Base-by-base conservation (phyloP, 2,888 invertebrate species). In the Drosophila differens region DNA sequence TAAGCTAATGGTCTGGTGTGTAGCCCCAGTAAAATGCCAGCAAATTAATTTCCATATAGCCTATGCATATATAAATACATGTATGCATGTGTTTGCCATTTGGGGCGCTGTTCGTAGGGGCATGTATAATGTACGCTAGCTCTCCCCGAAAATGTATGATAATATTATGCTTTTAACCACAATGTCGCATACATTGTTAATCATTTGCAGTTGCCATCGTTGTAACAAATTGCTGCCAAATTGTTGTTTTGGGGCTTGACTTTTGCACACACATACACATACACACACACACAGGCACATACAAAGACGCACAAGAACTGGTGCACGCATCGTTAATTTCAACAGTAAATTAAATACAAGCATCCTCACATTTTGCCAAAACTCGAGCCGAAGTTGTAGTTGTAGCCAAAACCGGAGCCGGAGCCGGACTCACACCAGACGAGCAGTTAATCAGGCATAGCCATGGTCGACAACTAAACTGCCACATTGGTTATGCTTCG, bases 201-300 rank as follows among this genome's bases (percentile, higher is more conserved):
- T 87, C 88, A 87, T 87, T 84, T 87, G 85, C 87, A 89, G 87
- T 88, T 79, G 82, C 89, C 83, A 73, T 65, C 61, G 68, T 81
- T 88, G 90, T 81, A 81, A 85, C 90, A 88, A 87, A 87, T 89
- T 83, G 90, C 81, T 85, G 85, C 82, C 90, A 87, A 89, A 87
- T 81, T 89, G 82, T 85, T 89, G 84, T 88, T 85, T 81, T 82
- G 73, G 84, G 80, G 80, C 80, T 76, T 79, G 78, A 79, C 78
- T 79, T 72, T 79, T 65, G 59, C 67, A 65, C 75, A 83, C 28
- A 28, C 28, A 28, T 28, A 28, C 10, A 51, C 19, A 30, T 70
- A 81, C 62, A 73, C 64, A 68, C 74, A 75, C 54, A 58, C 53
- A 73, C 44, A 47, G 37, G 59, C 47, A 52, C 30, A 62, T 39